Conservation (phyloP, 2,113 vertebrate species). For the Pluvialis apricaria region DNA sequence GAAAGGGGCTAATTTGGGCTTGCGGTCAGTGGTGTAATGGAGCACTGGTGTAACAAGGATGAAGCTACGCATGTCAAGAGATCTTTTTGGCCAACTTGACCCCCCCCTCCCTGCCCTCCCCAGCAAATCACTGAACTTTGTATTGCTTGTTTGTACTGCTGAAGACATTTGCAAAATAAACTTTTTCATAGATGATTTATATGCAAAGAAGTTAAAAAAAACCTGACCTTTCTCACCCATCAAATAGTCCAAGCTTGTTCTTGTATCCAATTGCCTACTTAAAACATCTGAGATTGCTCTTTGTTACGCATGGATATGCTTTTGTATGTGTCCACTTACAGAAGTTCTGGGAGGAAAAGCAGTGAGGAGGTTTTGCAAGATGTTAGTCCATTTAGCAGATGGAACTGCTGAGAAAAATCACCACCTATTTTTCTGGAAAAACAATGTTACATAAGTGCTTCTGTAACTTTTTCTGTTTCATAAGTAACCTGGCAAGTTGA, state of each 20-base stretch:
- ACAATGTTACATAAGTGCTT: slow-evolving; percentile 50
- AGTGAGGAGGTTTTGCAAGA: slow-evolving; percentile 34
- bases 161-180: slow-evolving; percentile 37
- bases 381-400: slow-evolving; percentile 21
- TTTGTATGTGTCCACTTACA: background rate
- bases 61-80: background rate
- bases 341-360: background rate
- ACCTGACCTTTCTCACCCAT: slow-evolving; percentile 57
- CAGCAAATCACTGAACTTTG: slow-evolving; percentile 24
- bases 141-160: slow-evolving; percentile 43
- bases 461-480: slow-evolving; percentile 63
- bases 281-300: slow-evolving; percentile 36
- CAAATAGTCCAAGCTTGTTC: slow-evolving; percentile 35
- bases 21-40: rapidly evolving
- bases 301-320: background rate
- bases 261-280: background rate
- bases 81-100: background rate
- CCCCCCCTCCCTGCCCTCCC: too few species aligned
- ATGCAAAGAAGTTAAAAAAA: slow-evolving; percentile 51
- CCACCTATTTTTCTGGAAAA: slow-evolving; percentile 48
- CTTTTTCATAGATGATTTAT: slow-evolving; percentile 45
- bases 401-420: slow-evolving; percentile 29
- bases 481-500: slow-evolving; percentile 67
- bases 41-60: background rate
- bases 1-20: background rate